These are phyloP conservation scores for Eumerus sabulonum DNA, from an alignment of 2,888 invertebrate genomes.

Conservation along the genomic window DNA sequence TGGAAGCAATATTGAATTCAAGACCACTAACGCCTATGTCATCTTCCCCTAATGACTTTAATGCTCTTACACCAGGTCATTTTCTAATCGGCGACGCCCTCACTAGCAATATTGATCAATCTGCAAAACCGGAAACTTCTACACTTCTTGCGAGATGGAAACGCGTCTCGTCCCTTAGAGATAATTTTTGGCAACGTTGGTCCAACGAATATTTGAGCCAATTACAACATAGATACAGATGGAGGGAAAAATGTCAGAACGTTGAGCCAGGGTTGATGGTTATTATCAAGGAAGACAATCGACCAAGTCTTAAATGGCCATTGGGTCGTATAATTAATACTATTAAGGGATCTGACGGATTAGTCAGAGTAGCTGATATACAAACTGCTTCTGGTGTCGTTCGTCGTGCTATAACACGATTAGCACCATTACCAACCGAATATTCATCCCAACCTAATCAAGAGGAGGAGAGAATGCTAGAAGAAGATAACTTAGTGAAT, in stretches of 20 bases:
- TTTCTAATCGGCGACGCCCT: slow-evolving; percentile 12
- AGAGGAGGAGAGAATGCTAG: too few species aligned
- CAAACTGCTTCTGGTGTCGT: too few species aligned
- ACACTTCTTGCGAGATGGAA: slow-evolving; percentile 8
- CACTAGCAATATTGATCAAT: slow-evolving; percentile 3
- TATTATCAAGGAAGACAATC: slow-evolving; percentile 4
- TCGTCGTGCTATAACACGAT: too few species aligned
- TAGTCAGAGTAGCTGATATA: too few species aligned
- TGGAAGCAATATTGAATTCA: slow-evolving; percentile 23
- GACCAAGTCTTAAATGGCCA: neutral
- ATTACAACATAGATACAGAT: neutral
- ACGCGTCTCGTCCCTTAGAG: neutral
- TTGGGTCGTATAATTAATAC: too few species aligned
- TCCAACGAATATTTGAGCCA: too few species aligned
- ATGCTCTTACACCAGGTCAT: slow-evolving; percentile 29
- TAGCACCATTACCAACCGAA: too few species aligned
- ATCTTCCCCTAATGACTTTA: slow-evolving; percentile 13
- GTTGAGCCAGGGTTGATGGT: neutral
- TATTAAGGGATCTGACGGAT: too few species aligned
- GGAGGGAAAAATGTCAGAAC: neutral
- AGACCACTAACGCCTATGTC: slow-evolving; percentile 20
- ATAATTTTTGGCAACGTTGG: too few species aligned
- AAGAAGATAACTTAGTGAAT: too few species aligned
- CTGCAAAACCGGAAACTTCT: slow-evolving; percentile 14
- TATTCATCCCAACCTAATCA: too few species aligned